phyloP scores from a whole-genome alignment of 1,140 invertebrate genomes.

The Macrobrachium nipponense region DNA sequence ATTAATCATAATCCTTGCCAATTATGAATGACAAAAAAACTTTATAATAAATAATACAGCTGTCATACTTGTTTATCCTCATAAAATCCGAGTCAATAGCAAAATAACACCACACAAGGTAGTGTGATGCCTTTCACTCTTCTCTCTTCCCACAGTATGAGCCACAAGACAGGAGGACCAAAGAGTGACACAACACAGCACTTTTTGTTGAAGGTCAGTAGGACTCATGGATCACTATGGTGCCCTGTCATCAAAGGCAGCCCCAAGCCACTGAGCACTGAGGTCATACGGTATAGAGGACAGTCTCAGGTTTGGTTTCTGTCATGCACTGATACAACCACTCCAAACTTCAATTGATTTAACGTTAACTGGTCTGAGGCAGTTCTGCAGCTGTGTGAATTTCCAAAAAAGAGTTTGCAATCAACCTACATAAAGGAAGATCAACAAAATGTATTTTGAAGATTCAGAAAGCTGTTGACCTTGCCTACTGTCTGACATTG shows the following conservation, averaged over 20 bases:
- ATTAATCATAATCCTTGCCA: slow-evolving; percentile 29
- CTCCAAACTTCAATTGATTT: slow-evolving; percentile 44
- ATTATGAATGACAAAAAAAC: slow-evolving; percentile 43
- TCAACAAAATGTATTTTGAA: slow-evolving; percentile 38
- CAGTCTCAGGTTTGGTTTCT: slow-evolving; percentile 44
- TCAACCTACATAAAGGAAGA: slow-evolving; percentile 20
- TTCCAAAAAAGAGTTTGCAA: slow-evolving; percentile 29
- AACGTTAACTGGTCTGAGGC: slow-evolving; percentile 53
- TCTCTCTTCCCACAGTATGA: slow-evolving; percentile 38
- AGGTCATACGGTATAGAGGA: slow-evolving; percentile 53
- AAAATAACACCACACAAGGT: too few species aligned
- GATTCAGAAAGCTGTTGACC: slow-evolving; percentile 50
- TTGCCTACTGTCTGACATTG: slow-evolving; percentile 51
- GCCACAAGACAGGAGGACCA: slow-evolving; percentile 38
- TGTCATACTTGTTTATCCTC: too few species aligned
- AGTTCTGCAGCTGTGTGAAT: slow-evolving; percentile 46
- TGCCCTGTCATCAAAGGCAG: slow-evolving; percentile 44
- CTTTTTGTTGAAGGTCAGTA: slow-evolving; percentile 26
- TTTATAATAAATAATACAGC: not conserved
- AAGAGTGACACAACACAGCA: slow-evolving; percentile 54
- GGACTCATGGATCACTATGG: slow-evolving; percentile 19
- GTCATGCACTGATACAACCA: slow-evolving; percentile 43
- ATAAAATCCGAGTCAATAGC: too few species aligned
- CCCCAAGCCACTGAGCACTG: slow-evolving; percentile 56
- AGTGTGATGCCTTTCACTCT: too few species aligned